These are phyloP conservation scores for Ephestia elutella DNA, from an alignment of 1,140 invertebrate species.

Conservation along the genomic window DNA sequence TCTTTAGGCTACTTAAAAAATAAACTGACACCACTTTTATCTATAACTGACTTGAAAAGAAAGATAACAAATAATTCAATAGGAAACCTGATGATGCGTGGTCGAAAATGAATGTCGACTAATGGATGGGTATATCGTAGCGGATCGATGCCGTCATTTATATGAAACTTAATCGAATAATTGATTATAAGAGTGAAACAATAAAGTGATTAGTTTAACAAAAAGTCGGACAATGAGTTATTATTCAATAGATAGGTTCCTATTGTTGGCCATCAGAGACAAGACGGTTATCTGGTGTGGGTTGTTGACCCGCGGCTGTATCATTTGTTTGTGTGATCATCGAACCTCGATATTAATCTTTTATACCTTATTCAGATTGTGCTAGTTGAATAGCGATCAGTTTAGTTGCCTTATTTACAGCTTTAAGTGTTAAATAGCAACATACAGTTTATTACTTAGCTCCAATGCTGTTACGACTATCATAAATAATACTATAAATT, in stretches of 20 bases:
- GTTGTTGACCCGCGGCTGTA: constrained; percentile 50
- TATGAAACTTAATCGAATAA: constrained; percentile 66
- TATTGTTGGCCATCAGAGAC: constrained; percentile 52
- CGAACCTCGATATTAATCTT: constrained; percentile 57
- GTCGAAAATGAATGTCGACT: constrained; percentile 25
- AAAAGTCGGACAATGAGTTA: constrained; percentile 70
- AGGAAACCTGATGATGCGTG: constrained; percentile 14
- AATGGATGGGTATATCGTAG: constrained; percentile 56
- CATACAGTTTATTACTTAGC: too few relatives aligned
- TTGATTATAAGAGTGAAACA: constrained; percentile 67
- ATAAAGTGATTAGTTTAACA: constrained; percentile 70
- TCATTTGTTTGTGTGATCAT: constrained; percentile 69
- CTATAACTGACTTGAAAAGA: too few relatives aligned
- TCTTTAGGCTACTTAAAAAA: too few relatives aligned
- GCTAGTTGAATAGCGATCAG: background rate
- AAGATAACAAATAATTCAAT: constrained; percentile 14
- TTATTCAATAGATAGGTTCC: constrained; percentile 57
- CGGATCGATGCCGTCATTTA: constrained; percentile 50
- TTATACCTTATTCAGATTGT: constrained; percentile 21
- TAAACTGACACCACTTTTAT: too few relatives aligned
- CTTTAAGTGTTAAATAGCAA: too few relatives aligned
- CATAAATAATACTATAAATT: too few relatives aligned
- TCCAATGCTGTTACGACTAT: too few relatives aligned
- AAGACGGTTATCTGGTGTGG: constrained; percentile 41
- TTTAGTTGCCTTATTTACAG: too few relatives aligned